phyloP scores from a whole-genome alignment of 2,888 invertebrate genomes.

The Dynastes hyllus region DNA sequence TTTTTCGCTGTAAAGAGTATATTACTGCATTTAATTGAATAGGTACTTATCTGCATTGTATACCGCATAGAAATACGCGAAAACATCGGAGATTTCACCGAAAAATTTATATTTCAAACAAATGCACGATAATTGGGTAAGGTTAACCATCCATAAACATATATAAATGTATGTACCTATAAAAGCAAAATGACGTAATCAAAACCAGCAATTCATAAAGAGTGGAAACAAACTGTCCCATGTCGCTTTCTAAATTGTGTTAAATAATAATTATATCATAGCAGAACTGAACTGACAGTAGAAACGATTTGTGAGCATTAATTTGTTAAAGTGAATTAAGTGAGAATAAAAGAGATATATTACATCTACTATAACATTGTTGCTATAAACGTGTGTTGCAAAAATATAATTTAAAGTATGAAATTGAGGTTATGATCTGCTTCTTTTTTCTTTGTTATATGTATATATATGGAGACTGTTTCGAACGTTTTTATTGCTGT shows the following conservation, averaged over 20 bases:
- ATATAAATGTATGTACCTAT: not conserved
- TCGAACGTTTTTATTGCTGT: not conserved
- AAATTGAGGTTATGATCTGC: not conserved
- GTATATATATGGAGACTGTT: not conserved
- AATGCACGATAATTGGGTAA: not conserved
- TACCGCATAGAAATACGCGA: too few species aligned
- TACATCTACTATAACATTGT: not conserved
- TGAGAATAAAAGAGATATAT: not conserved
- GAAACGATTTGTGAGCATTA: conserved; percentile 19
- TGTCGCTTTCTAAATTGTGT: conserved; percentile 43
- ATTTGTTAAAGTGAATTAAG: conserved; percentile 25
- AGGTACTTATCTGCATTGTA: too few species aligned
- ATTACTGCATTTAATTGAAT: too few species aligned
- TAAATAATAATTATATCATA: conserved; percentile 44
- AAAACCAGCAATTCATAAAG: conserved; percentile 22
- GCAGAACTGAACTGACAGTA: not conserved
- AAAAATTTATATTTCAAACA: not conserved
- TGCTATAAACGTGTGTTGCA: not conserved
- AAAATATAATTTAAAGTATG: not conserved
- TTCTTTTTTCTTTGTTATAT: not conserved
- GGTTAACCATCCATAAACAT: not conserved
- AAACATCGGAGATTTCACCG: not conserved
- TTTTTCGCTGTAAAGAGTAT: not conserved
- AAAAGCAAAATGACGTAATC: conserved; percentile 27
- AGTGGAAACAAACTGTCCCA: conserved; percentile 32